phyloP scores from a whole-genome alignment of 2,113 vertebrate species.

The Monopterus albus region DNA sequence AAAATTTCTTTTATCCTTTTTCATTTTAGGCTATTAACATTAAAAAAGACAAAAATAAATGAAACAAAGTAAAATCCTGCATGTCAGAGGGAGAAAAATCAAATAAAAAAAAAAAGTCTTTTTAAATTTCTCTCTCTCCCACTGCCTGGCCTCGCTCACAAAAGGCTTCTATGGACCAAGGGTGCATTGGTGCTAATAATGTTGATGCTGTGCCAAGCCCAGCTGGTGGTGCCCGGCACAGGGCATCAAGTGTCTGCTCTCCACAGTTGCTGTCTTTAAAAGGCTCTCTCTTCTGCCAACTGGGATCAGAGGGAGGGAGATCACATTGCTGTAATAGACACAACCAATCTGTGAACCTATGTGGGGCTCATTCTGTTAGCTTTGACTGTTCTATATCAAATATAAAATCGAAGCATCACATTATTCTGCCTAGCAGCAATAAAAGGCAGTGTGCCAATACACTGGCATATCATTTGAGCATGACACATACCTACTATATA shows the following conservation, averaged over 20 bases:
- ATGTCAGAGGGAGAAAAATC: slow-evolving; percentile 17
- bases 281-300: slow-evolving; percentile 71
- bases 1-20: background rate
- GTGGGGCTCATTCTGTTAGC: slow-evolving; percentile 27
- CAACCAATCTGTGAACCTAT: slow-evolving; percentile 59
- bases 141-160: slow-evolving; percentile 55
- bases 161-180: slow-evolving; percentile 68
- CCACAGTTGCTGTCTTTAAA: slow-evolving; percentile 77
- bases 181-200: slow-evolving; percentile 75
- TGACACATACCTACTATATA: background rate
- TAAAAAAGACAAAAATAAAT: background rate
- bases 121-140: slow-evolving; percentile 29
- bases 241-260: slow-evolving; percentile 80
- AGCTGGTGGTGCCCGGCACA: slow-evolving; percentile 79
- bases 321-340: slow-evolving; percentile 63
- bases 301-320: slow-evolving; percentile 65
- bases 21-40: background rate
- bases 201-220: slow-evolving; percentile 78
- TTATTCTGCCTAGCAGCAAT: background rate
- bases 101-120: slow-evolving; percentile 23
- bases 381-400: slow-evolving; percentile 13
- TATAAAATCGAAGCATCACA: background rate
- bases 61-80: slow-evolving; percentile 19
- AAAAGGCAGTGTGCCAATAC: background rate
- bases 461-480: background rate